phyloP scores from a whole-genome alignment of 2,888 invertebrate genomes.

The Megastigmus dorsalis region DNA sequence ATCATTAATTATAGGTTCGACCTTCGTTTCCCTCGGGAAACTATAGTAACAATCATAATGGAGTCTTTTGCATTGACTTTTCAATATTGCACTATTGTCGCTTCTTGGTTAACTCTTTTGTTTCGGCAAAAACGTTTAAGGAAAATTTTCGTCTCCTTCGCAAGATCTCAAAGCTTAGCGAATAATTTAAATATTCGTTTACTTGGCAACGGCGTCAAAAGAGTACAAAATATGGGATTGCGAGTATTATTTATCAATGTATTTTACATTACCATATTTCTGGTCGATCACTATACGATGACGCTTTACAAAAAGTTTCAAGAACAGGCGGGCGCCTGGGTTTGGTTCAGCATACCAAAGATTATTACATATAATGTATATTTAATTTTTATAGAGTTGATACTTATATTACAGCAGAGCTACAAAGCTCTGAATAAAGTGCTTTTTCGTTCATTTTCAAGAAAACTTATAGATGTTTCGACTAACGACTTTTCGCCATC shows the following conservation, averaged over 20 bases:
- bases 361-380: slow-evolving; percentile 23
- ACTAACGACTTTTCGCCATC: background rate
- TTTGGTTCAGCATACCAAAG: slow-evolving; percentile 25
- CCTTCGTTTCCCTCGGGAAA: slow-evolving; percentile 30
- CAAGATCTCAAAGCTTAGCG: background rate
- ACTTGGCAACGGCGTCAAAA: background rate
- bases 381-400: slow-evolving; percentile 23
- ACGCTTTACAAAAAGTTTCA: slow-evolving; percentile 26
- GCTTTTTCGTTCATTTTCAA: background rate
- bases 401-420: slow-evolving; percentile 8
- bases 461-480: background rate
- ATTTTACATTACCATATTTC: slow-evolving; percentile 6
- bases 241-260: slow-evolving; percentile 12
- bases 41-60: slow-evolving; percentile 20
- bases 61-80: slow-evolving; percentile 31
- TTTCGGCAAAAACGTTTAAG: background rate
- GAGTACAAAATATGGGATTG: background rate
- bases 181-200: background rate
- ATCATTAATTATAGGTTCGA: slow-evolving; percentile 13
- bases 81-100: slow-evolving; percentile 27
- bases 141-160: background rate
- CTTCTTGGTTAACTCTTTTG: slow-evolving; percentile 18
- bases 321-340: slow-evolving; percentile 35
- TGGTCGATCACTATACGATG: slow-evolving; percentile 12
- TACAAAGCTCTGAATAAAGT: slow-evolving; percentile 21